Conservation (phyloP, 1,140 invertebrate genomes). For the Hylyphantes graminicola region DNA sequence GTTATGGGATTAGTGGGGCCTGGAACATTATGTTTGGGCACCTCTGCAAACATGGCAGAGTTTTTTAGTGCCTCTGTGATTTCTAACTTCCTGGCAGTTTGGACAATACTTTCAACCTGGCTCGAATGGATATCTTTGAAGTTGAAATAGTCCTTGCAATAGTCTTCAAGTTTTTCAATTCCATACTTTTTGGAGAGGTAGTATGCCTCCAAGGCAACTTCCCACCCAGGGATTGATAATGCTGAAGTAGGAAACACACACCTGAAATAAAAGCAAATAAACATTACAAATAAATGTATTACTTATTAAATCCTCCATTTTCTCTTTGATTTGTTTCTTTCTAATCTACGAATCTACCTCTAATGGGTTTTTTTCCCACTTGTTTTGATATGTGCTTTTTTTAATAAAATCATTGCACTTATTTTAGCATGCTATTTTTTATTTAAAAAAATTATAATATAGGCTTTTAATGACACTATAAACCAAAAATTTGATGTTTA, state of each 20-base stretch:
- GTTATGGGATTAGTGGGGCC: not conserved
- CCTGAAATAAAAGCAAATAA: conserved; percentile 2
- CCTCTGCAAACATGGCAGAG: not conserved
- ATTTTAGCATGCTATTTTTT: too few relatives aligned
- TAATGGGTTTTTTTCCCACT: too few relatives aligned
- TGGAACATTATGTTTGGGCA: not conserved
- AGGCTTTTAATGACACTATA: too few relatives aligned
- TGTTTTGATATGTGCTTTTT: too few relatives aligned
- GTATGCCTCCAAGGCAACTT: conserved; percentile 1
- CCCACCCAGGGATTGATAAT: not conserved
- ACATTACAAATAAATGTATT: not conserved
- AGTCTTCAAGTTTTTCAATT: not conserved
- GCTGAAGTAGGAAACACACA: not conserved
- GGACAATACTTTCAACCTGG: not conserved
- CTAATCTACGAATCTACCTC: too few relatives aligned
- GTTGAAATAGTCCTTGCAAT: not conserved
- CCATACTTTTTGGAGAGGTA: not conserved
- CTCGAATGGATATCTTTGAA: not conserved
- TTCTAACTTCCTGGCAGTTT: not conserved
- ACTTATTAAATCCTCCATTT: not conserved
- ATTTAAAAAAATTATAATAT: too few relatives aligned
- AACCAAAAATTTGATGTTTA: too few relatives aligned
- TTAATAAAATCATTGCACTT: too few relatives aligned
- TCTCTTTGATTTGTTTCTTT: not conserved
- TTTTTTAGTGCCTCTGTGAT: not conserved